A percentile compares a stretch with the other conserved stretches of the same genome.
phyloP scores from a whole-genome alignment of 2,797 vertebrate genomes.

The Neosalanx taihuensis region DNA sequence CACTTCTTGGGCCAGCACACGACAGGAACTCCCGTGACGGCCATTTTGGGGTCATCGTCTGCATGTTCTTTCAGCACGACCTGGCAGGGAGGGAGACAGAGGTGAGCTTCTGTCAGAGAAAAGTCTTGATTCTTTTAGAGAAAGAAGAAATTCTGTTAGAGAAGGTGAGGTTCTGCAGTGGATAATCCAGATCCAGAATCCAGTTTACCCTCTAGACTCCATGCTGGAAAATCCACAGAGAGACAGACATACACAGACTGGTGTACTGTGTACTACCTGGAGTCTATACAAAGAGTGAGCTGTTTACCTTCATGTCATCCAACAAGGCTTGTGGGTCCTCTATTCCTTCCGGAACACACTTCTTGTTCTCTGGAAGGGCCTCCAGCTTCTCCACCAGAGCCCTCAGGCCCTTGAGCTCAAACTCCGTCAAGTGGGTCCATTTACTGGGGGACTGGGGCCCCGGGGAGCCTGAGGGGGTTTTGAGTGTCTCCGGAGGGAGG shows the following conservation, averaged over 20 bases:
- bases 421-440: constrained; percentile 92
- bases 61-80: constrained; percentile 90
- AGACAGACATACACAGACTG: too few species aligned
- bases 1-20: constrained; percentile 92
- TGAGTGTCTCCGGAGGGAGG: constrained; percentile 75
- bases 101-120: not conserved
- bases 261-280: not conserved
- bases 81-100: constrained; percentile 56
- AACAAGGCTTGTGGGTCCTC: constrained; percentile 88
- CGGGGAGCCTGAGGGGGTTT: constrained; percentile 84
- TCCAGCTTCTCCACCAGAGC: constrained; percentile 93
- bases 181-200: not conserved
- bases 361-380: constrained; percentile 92
- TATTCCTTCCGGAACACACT: constrained; percentile 88
- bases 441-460: constrained; percentile 73
- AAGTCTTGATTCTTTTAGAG: too few species aligned
- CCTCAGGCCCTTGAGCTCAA: constrained; percentile 90
- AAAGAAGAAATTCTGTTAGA: too few species aligned
- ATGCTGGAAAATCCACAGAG: not conserved
- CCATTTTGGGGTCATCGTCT: constrained; percentile 87
- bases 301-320: constrained; percentile 88
- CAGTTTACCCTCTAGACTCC: too few species aligned
- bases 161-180: not conserved
- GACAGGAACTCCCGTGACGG: constrained; percentile 88
- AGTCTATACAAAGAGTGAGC: constrained; percentile 17